Evolutionary conservation across 2,113 vertebrate genomes (phyloP), one percentile per base, ranked within the genome.

Genomic region (Ailuropoda melanoleuca): DNA sequence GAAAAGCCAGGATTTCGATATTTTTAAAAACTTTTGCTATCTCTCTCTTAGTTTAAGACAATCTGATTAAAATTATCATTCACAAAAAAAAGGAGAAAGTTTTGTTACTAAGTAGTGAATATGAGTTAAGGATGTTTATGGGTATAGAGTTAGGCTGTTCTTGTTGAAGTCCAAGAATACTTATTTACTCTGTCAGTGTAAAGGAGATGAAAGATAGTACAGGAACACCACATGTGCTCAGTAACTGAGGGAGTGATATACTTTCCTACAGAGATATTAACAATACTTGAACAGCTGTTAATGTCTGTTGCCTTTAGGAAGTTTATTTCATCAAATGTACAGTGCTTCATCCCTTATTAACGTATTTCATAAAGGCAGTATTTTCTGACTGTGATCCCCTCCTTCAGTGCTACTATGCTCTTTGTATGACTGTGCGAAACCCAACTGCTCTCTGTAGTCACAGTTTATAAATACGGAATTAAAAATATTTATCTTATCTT

Each of bases 251-350:
- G 77, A 96, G 37, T 60, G 68, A 96, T 93, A 24, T 48, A 31
- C 88, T 97, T 83, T 86, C 82, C 93, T 64, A 21, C 8, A 15
- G 96, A 78, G 82, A 97, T 46, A 66, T 81, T 89, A 96, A 58
- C 34, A 96, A 88, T 74, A 95, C 85, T 97, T 93, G 83, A 97
- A 93, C 86, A 96, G 83, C 60, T 97, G 88, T 90, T 92, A 97
- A 94, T 92, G 91, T 94, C 88, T 96, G 74, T 95, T 97, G 75
- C 86, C 89, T 92, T 97, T 98, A 97, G 91, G 78, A 97, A 97
- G 95, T 93, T 84, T 95, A 95, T 97, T 96, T 97, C 87, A 96
- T 94, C 86, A 92, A 93, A 68, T 80, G 43, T 84, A 89, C 19
- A 68, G 9, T 95, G 31, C 95, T 96, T 97, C 88, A 95, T 70